These are phyloP conservation scores for Heteropelma amictum DNA, from an alignment of 2,888 invertebrate genomes.

Conservation along the genomic window DNA sequence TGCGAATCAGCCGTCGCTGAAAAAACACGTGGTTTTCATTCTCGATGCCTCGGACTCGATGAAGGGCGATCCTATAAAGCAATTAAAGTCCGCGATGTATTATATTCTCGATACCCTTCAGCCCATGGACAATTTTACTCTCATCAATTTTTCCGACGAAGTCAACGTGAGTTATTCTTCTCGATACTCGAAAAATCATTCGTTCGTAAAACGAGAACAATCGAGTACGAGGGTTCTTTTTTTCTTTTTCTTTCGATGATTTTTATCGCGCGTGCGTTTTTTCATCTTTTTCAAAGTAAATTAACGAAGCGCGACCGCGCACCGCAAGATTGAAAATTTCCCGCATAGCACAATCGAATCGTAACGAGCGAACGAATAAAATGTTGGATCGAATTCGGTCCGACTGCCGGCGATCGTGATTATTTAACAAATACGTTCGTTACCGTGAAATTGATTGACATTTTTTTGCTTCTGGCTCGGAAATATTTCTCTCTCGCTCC, in stretches of 20 bases:
- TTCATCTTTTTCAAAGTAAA: too few species aligned
- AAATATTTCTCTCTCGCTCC: background rate
- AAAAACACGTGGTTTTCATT: conserved; percentile 40
- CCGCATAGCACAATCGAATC: background rate
- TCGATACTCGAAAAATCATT: background rate
- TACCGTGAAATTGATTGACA: conserved; percentile 25
- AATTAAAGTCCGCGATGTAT: conserved; percentile 20
- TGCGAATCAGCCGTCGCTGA: conserved; percentile 7
- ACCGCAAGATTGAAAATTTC: background rate
- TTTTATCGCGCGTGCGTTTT: too few species aligned
- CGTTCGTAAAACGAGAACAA: too few species aligned
- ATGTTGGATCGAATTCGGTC: background rate
- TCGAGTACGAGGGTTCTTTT: background rate
- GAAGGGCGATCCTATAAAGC: conserved; percentile 28
- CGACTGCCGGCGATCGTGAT: conserved; percentile 7
- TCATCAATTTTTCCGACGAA: conserved; percentile 30
- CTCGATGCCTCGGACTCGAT: conserved; percentile 33
- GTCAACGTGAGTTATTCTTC: conserved; percentile 17
- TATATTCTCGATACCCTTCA: conserved; percentile 22
- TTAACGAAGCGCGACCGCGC: too few species aligned
- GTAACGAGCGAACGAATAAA: background rate
- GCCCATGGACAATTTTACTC: conserved; percentile 28
- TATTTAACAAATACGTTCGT: conserved; percentile 23
- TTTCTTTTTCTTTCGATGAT: too few species aligned
- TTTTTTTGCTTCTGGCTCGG: background rate